These are phyloP conservation scores for Callopanchax toddi DNA, from an alignment of 2,113 vertebrate species.

Conservation along the genomic window DNA sequence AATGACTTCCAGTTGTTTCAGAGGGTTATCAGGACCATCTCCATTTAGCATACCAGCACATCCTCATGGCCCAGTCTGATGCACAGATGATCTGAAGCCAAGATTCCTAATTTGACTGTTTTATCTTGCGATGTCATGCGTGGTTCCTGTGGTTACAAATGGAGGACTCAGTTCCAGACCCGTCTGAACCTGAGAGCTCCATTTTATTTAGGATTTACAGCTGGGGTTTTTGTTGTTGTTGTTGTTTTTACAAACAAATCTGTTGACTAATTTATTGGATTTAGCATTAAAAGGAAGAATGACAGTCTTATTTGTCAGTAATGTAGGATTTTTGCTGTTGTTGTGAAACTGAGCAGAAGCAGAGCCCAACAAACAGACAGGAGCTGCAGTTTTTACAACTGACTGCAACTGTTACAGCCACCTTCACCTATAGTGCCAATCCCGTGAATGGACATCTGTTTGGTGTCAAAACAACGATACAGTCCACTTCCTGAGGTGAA, in stretches of 20 bases:
- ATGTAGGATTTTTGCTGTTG: background rate
- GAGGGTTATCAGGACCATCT: conserved; percentile 40
- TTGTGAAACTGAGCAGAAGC: conserved; percentile 6
- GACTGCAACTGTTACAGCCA: conserved; percentile 34
- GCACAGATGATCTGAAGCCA: conserved; percentile 8
- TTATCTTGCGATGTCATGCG: conserved; percentile 29
- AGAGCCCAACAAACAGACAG: background rate
- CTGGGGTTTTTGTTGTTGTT: conserved; percentile 8
- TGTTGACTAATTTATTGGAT: conserved; percentile 24
- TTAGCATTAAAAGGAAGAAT: background rate
- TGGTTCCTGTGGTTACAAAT: conserved; percentile 48
- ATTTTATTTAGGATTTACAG: conserved; percentile 15
- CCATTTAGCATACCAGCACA: conserved; percentile 45
- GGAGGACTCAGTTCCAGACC: conserved; percentile 14
- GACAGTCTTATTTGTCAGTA: conserved; percentile 3
- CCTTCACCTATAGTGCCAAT: conserved; percentile 10
- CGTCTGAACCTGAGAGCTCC: conserved; percentile 10
- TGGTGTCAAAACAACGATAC: conserved; percentile 22
- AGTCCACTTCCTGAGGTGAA: conserved; percentile 49
- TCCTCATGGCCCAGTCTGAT: conserved; percentile 39
- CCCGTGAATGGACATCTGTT: conserved; percentile 71
- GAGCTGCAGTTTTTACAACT: conserved; percentile 10
- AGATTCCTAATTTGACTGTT: conserved; percentile 28
- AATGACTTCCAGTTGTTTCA: conserved; percentile 57
- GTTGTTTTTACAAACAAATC: conserved; percentile 25